Conservation (phyloP, 2,888 invertebrate species). For the Laothoe populi region DNA sequence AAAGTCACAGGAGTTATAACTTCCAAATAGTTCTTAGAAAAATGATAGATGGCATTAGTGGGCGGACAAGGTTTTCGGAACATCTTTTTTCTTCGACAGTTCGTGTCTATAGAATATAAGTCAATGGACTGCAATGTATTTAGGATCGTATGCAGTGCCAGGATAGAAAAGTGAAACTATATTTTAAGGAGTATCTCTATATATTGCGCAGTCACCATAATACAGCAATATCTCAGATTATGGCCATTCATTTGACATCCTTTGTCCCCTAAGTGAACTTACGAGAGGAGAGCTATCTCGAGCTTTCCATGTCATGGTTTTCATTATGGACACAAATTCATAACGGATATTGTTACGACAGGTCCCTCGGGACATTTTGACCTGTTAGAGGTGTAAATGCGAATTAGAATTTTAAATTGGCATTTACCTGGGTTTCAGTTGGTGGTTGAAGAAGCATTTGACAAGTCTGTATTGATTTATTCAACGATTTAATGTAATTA, state of each 20-base stretch:
- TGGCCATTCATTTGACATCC: constrained; percentile 13
- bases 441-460: too few relatives aligned
- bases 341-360: constrained; percentile 12
- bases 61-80: too few relatives aligned
- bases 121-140: too few relatives aligned
- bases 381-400: neutral
- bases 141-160: too few relatives aligned
- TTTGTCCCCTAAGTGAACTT: neutral
- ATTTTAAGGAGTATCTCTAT: too few relatives aligned
- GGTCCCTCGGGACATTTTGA: constrained; percentile 4
- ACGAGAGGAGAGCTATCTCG: neutral
- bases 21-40: too few relatives aligned
- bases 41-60: too few relatives aligned
- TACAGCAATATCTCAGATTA: constrained; percentile 12
- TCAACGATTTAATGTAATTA: too few relatives aligned
- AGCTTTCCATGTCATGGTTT: neutral
- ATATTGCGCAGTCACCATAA: neutral
- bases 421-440: neutral
- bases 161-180: too few relatives aligned
- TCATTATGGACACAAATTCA: constrained; percentile 7
- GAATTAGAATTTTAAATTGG: neutral
- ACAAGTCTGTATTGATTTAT: neutral
- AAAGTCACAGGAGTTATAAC: too few relatives aligned
- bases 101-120: too few relatives aligned
- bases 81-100: too few relatives aligned